Base-by-base conservation (phyloP, 2,888 invertebrate species). In the Brenthis ino region DNA sequence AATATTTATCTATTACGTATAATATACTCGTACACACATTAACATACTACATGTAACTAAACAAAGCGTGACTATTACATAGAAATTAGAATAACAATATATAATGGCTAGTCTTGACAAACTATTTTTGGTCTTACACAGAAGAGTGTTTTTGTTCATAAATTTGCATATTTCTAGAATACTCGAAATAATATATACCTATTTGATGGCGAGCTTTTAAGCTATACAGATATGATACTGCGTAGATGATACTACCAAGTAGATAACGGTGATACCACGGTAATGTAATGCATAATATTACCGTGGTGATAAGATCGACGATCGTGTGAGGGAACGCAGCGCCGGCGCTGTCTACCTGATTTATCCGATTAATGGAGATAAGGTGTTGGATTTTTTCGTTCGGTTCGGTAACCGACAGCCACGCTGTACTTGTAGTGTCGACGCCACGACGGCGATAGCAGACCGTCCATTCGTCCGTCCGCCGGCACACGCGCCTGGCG, bases 401-500 rank as follows among this genome's bases (percentile, higher is more conserved):
- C 83, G 85, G 81, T 85, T 86, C 87, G 85, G 86, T 83, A 84
- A 86, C 84, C 83, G 84, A 81, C 79, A 80, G 78, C 79, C 71
- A 65, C 74, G 71, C 71, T 71, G 74, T 20, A 20, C 20, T 20
- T 20, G 20, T 71, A 69, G 71, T 57, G 78, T 75, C 79, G 80
- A 81, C 84, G 84, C 84, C 81, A 80, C 82, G 82, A 73, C 83
- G 81, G 79, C 82, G 83, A 73, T 83, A 81, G 79, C 81, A 78
- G 51, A 79, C 80, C 82, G 80, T 80, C 85, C 91, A 90, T 90
- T 91, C 89, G 89, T 84, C 83, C 83, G 86, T 80, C 81, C 84
- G 89, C 87, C 86, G 88, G 88, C 89, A 84, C 82, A 81, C 86
- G 82, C 84, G 90, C 82, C 82, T 84, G 85, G 85, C 87, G 88